These are phyloP conservation scores for Mesoclemmys tuberculata DNA, from an alignment of 2,113 vertebrate species.

Conservation along the genomic window DNA sequence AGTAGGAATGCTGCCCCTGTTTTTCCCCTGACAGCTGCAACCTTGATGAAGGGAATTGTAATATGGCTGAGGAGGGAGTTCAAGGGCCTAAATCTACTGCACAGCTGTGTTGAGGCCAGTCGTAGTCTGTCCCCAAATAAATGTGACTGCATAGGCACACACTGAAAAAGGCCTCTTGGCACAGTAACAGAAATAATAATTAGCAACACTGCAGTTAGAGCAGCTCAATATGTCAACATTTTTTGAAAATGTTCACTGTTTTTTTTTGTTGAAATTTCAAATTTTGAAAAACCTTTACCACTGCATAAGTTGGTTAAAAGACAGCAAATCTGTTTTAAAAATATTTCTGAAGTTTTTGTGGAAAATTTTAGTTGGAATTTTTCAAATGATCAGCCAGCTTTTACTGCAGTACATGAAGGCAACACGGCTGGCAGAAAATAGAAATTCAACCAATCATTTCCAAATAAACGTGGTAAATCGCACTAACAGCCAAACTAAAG, in stretches of 20 bases:
- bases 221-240: neutral
- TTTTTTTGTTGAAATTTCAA: neutral
- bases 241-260: neutral
- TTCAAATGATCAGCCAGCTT: neutral
- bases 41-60: neutral
- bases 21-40: neutral
- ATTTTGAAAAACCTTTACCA: neutral
- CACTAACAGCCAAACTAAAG: neutral
- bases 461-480: neutral
- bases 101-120: neutral
- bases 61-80: neutral
- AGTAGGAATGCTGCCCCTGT: accelerated
- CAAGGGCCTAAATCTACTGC: neutral
- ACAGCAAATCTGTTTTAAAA: neutral
- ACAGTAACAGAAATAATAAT: neutral
- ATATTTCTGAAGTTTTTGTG: neutral
- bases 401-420: neutral
- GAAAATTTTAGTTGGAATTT: neutral
- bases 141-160: neutral
- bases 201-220: neutral
- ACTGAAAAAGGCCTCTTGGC: neutral
- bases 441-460: neutral
- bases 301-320: neutral
- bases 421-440: neutral
- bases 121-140: neutral